Evolutionary conservation across 2,113 vertebrate species (phyloP), one percentile per base, ranked within the genome.

Genomic region (Ivindomyrus marchei): DNA sequence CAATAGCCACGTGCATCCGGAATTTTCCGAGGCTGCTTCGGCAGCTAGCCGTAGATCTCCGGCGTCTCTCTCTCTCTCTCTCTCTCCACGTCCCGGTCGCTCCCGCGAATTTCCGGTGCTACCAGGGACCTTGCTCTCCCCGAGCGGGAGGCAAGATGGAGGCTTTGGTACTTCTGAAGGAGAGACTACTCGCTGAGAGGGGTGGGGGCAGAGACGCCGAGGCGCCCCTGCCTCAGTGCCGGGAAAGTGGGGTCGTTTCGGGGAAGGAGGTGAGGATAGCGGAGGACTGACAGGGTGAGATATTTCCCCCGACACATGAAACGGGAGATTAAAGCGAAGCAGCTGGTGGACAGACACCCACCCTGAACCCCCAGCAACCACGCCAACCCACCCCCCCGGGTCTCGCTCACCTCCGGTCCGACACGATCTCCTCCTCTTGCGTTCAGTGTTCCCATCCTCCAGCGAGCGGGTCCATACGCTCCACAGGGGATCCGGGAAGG

Each of bases 351-450:
- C 95, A 46, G 83, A 45, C 83, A 45, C 50, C 47, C 31, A 47
- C 85, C 49, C 47, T 31, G 47, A 4, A 49, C 88, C 95, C 95
- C 90, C 92, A 95, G 95, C 90, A 91, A 93, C 94, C 93, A 91
- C 92, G 94, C 89, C 93, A 92, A 93, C 94, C 92, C 45, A 42
- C 52, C 27, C 80, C 80, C 80, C 90, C 62, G 94, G 92, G 93
- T 94, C 95, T 90, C 93, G 96, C 97, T 97, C 95, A 97, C 96
- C 96, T 92, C 91, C 92, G 27, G 39, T n/a, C 46, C 15, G 36
- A 46, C 15, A 50, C 85, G 42, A 4, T 89, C 87, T 58, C 46
- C 21, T 56, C 19, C 86, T 45, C 24, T 53, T 88, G 49, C 31
- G 4, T n/a, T 80, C n/a, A 42, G n/a, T 4, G 7, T 36, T 50